These are phyloP conservation scores for Numida meleagris DNA, from an alignment of 2,113 vertebrate species.

Conservation along the genomic window DNA sequence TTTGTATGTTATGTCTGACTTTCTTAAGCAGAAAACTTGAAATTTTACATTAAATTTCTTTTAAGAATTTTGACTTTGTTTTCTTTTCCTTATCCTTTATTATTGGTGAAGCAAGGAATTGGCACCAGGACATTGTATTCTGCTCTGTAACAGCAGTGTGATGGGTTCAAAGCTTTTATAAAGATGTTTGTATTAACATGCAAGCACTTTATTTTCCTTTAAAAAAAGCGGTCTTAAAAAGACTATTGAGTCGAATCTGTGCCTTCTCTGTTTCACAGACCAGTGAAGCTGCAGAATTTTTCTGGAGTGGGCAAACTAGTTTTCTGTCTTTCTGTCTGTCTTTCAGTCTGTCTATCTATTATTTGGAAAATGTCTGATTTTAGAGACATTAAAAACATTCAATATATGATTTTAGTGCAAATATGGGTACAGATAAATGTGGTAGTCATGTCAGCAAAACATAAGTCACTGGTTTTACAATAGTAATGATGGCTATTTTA, in stretches of 20 bases:
- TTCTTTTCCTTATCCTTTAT: background rate
- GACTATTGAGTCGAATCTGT: background rate
- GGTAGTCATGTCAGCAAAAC: background rate
- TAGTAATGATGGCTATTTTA: background rate
- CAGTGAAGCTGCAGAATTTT: background rate
- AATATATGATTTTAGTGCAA: background rate
- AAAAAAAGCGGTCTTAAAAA: background rate
- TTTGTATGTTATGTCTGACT: slow-evolving; percentile 26
- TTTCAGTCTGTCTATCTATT: background rate
- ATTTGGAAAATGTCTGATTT: background rate
- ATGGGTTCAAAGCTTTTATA: background rate
- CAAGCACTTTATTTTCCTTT: background rate
- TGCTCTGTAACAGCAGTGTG: background rate
- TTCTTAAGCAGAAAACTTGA: background rate
- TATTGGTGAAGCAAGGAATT: background rate
- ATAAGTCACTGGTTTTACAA: background rate
- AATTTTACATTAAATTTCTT: background rate
- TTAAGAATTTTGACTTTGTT: background rate
- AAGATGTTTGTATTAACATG: background rate
- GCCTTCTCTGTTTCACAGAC: background rate
- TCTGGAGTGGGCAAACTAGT: background rate
- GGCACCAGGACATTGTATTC: background rate
- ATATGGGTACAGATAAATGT: background rate
- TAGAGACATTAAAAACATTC: background rate
- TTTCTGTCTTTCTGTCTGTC: background rate